Percentiles rank a stretch among this genome's conserved stretches.
Conservation (phyloP, 92 coral and sea anemone species). For the Actinernus sp. region DNA sequence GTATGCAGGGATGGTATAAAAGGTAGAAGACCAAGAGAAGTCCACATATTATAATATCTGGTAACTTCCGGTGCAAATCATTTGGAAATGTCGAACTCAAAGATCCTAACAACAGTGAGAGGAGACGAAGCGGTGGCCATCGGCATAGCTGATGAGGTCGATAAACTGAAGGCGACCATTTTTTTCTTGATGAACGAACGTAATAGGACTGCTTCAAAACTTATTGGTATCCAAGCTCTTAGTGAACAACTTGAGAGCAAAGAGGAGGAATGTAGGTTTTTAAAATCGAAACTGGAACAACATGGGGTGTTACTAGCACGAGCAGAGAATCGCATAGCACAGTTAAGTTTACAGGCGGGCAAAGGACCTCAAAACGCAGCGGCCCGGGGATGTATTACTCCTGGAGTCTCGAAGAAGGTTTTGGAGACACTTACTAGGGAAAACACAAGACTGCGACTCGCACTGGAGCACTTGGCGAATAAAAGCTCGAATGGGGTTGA, state of each 20-base stretch:
- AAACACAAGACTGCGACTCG: constrained; percentile 79
- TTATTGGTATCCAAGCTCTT: constrained; percentile 78
- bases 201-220: constrained; percentile 50
- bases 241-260: constrained; percentile 73
- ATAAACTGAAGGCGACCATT: not conserved
- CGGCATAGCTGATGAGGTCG: too few species aligned
- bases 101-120: too few species aligned
- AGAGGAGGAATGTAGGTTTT: constrained; percentile 35
- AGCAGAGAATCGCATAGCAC: constrained; percentile 90
- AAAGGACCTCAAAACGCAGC: constrained; percentile 36
- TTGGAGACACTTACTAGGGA: constrained; percentile 84
- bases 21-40: too few species aligned
- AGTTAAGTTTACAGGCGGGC: constrained; percentile 48
- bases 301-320: constrained; percentile 75
- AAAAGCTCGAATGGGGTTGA: constrained; percentile 67
- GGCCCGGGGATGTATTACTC: constrained; percentile 61
- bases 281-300: constrained; percentile 53
- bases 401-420: constrained; percentile 85
- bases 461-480: constrained; percentile 67
- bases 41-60: too few species aligned
- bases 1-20: too few species aligned
- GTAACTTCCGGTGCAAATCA: too few species aligned
- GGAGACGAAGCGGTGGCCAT: too few species aligned
- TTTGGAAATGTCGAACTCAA: too few species aligned
- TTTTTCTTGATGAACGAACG: constrained; percentile 34